Evolutionary conservation across 2,888 invertebrate species (phyloP).

Genomic region (Hydropsyche betteni): DNA sequence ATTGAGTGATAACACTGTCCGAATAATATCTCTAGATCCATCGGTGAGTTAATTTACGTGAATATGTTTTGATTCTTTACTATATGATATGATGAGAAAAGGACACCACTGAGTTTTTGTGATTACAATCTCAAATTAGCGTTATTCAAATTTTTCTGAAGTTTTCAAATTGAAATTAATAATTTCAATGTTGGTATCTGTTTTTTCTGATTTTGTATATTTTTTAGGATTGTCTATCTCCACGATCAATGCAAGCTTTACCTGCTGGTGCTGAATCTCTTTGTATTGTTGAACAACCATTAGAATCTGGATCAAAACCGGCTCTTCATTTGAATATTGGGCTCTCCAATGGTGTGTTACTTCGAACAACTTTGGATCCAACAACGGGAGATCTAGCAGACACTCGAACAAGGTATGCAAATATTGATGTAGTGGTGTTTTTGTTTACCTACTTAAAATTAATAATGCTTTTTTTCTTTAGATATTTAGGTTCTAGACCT

Average conservation of each 20-base stretch:
- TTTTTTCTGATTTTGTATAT: slow-evolving; percentile 48
- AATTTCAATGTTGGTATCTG: slow-evolving; percentile 1
- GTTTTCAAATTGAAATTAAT: not conserved
- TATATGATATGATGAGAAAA: slow-evolving; percentile 61
- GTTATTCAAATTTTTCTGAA: slow-evolving; percentile 52
- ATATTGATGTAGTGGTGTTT: not conserved
- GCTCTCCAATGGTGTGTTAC: slow-evolving; percentile 92
- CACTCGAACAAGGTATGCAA: slow-evolving; percentile 83
- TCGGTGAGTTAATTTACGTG: slow-evolving; percentile 66
- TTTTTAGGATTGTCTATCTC: slow-evolving; percentile 86
- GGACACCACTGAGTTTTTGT: slow-evolving; percentile 66
- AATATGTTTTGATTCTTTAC: slow-evolving; percentile 49
- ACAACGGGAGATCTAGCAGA: slow-evolving; percentile 97
- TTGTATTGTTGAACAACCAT: slow-evolving; percentile 89
- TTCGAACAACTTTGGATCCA: slow-evolving; percentile 93
- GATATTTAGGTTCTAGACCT: slow-evolving; percentile 92
- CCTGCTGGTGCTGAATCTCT: slow-evolving; percentile 97
- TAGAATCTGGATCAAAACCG: slow-evolving; percentile 74
- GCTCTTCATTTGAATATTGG: slow-evolving; percentile 96
- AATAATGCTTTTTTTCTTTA: slow-evolving; percentile 51
- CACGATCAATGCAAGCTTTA: slow-evolving; percentile 95
- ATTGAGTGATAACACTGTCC: slow-evolving; percentile 93
- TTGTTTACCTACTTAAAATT: not conserved
- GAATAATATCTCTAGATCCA: slow-evolving; percentile 97
- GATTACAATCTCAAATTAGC: slow-evolving; percentile 59